Evolutionary conservation across 2,113 vertebrate genomes (phyloP).

Genomic region (Aegotheles bennettii): DNA sequence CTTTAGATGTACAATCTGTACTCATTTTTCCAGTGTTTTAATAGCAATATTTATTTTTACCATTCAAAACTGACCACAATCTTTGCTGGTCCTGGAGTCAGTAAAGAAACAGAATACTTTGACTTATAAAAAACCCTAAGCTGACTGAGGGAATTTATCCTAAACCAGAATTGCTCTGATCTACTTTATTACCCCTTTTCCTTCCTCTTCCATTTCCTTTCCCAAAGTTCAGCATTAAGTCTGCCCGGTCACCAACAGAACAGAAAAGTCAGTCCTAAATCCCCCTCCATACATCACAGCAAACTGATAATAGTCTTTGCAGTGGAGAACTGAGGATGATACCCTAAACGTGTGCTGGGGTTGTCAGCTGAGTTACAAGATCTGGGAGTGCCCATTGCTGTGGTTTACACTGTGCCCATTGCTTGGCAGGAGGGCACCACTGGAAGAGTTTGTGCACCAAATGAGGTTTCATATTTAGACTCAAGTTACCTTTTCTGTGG

Average conservation of each 20-base stretch:
- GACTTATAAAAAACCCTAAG: not conserved
- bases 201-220: constrained; percentile 9
- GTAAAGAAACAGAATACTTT: not conserved
- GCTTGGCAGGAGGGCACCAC: not conserved
- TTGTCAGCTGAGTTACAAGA: not conserved
- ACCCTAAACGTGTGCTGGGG: not conserved
- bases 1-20: not conserved
- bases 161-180: not conserved
- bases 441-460: not conserved
- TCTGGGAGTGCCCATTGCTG: not conserved
- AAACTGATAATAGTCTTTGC: not conserved
- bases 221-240: not conserved
- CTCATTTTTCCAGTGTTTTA: not conserved
- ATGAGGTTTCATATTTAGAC: not conserved
- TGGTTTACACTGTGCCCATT: accelerated
- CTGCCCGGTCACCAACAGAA: not conserved
- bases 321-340: not conserved
- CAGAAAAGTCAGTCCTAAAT: not conserved
- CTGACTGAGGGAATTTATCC: not conserved
- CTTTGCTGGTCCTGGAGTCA: not conserved
- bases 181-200: not conserved
- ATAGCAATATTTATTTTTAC: not conserved
- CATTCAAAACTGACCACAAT: not conserved
- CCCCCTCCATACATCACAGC: not conserved
- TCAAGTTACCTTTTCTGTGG: not conserved